Conservation (phyloP, 2,797 vertebrate genomes). For the Rhinatrema bivittatum region DNA sequence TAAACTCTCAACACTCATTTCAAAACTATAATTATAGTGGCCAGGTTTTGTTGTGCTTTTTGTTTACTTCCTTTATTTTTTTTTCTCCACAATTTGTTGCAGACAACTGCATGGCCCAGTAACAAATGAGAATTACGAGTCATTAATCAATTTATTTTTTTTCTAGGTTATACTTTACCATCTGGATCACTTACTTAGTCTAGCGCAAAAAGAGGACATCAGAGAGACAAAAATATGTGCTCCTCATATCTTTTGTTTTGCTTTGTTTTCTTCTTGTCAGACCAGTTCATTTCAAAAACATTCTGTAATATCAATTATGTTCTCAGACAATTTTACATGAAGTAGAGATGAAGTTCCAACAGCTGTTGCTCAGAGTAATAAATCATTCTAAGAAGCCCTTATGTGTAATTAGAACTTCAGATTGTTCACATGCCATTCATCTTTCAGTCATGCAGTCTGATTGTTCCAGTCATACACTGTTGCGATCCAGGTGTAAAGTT, state of each 20-base stretch:
- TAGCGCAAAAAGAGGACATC: conserved; percentile 16
- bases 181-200: conserved; percentile 3
- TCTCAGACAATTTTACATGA: conserved; percentile 28
- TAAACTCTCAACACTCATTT: too few relatives aligned
- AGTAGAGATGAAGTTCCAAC: conserved; percentile 24
- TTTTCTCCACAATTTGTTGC: too few relatives aligned
- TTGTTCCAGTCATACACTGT: conserved; percentile 24
- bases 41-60: too few relatives aligned
- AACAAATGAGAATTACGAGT: background rate
- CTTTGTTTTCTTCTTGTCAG: conserved; percentile 12
- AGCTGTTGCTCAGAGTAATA: conserved; percentile 27
- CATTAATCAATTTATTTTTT: background rate
- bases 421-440: conserved; percentile 30
- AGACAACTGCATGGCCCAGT: too few relatives aligned
- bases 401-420: conserved; percentile 45
- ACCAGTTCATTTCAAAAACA: conserved; percentile 30
- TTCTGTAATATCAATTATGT: conserved; percentile 29
- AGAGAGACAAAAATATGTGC: conserved; percentile 3
- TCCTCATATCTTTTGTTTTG: conserved; percentile 5
- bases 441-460: conserved; percentile 25
- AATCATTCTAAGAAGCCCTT: conserved; percentile 33
- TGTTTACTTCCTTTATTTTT: too few relatives aligned
- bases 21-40: too few relatives aligned
- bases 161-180: conserved; percentile 2
- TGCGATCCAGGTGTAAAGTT: conserved; percentile 28